Base-by-base conservation (phyloP, 2,888 invertebrate species). In the Cheilosia impressa region DNA sequence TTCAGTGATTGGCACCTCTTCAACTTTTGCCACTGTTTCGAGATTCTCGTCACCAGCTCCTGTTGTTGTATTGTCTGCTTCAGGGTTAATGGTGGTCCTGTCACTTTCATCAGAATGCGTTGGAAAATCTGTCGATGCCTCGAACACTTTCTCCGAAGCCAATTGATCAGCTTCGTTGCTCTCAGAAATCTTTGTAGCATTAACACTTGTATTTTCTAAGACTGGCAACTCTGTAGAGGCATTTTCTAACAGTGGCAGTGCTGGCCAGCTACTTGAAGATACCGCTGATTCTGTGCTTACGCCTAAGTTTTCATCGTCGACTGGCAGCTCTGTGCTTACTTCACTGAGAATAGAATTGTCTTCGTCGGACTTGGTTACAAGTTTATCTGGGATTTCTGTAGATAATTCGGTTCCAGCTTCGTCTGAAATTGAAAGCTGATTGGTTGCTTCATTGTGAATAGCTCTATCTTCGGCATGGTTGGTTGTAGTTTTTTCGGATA, bases 311-410 rank as follows among this genome's bases (percentile, higher is more conserved):
- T 19, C 2, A 10, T 52, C 27, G 2, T 27, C 5, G 24, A 9
- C 38, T 52, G 71, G 60, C 6, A 60, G 3, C 10, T 52, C 60
- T n/a, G 58, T 71, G 22, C 24, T 45, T 41, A 17, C 13, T 17
- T 53, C 66, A 55, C 0, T 24, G 0, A 55, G 4, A 31, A 24
- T 31, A 1, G n/a, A 10, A 31, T 17, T 17, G 3, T 55, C 52
- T 22, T 15, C 24, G 15, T 0, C 13, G 38, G 38, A 38, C 3
- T 38, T 38, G 3, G n/a, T 50, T 22, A 2, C 5, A 22, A 17
- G 19, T 2, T 19, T 38, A n/a, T 34, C 47, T 47, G 45, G 4
- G 1, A 4, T 13, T 38, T 38, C 38, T 3, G 34, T 34, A 34
- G 13, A 38, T 4, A 38, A 13, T 38, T 38, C 38, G 10, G 13